Evolutionary conservation across 2,888 invertebrate species (phyloP), one percentile per base, ranked within the genome.

Genomic region (Phytoseiulus persimilis): DNA sequence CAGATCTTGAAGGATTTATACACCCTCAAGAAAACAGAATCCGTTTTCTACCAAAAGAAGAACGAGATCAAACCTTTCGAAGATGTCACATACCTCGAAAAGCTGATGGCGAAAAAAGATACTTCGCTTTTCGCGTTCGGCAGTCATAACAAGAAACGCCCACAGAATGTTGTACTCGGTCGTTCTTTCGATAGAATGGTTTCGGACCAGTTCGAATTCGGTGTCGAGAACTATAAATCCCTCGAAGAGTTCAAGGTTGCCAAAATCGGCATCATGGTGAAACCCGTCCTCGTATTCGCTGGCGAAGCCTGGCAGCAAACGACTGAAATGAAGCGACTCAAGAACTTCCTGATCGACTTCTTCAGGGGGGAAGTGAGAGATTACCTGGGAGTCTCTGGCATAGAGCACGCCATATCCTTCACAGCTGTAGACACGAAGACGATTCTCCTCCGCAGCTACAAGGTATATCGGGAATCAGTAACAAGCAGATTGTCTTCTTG

Each of bases 171-270:
- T 87, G 94, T 98, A 46, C 92, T 98, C 90, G 98, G 95, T 0
- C 94, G 99, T 91, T 95, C 96, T 92, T 98, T 95, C 93, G 96
- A 99, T 93, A 95, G 96, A 92, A 95, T 96, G 90, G 93, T 99
- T 46, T 93, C 99, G 90, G 99, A 99, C 92, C 98, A 99, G 98
- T 95, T 97, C 90, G 99, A 99, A 93, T 94, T 99, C 90, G 97
- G 97, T 23, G 95, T 99, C 32, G 96, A 96, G 90, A 94, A 95
- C 90, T 98, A 95, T 92, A 95, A 95, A 92, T 94, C 96, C 0
- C 94, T 98, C 93, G 93, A 94, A 31, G 96, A 96, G 87, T 97
- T 98, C 92, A 91, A 92, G 91, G 93, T 93, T 90, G 95, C 95
- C 90, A 97, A 96, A 93, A 95, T 96, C 39, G 93, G 95, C 0